phyloP scores from a whole-genome alignment of 1,140 invertebrate species.

The Dendroctonus ponderosae region DNA sequence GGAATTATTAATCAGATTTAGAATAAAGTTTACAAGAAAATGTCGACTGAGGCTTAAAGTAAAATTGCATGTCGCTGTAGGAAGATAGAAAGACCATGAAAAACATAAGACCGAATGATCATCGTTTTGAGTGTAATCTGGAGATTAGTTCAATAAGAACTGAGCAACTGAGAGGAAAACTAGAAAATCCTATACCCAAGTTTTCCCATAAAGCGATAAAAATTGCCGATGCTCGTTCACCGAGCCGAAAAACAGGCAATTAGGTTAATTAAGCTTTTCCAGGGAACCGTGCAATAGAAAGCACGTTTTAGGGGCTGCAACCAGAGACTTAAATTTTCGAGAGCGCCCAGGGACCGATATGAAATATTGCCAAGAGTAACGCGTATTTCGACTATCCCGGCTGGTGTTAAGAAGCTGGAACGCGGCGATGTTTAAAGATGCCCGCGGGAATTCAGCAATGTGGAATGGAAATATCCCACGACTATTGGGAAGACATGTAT shows the following conservation, averaged over 20 bases:
- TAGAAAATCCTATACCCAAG: slow-evolving; percentile 26
- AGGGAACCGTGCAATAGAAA: slow-evolving; percentile 34
- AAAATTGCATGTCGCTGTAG: too few species aligned
- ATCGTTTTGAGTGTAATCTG: too few species aligned
- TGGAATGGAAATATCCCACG: slow-evolving; percentile 8
- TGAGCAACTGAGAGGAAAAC: neutral
- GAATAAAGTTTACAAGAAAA: too few species aligned
- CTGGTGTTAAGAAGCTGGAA: slow-evolving; percentile 33
- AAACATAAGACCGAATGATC: too few species aligned
- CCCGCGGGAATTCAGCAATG: slow-evolving; percentile 15
- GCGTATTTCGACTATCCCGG: slow-evolving; percentile 23
- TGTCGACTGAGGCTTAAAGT: too few species aligned
- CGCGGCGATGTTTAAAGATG: slow-evolving; percentile 28
- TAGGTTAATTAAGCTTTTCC: slow-evolving; percentile 41
- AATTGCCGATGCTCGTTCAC: slow-evolving; percentile 33
- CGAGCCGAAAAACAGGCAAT: slow-evolving; percentile 40
- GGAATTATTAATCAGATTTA: too few species aligned
- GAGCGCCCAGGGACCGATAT: slow-evolving; percentile 37
- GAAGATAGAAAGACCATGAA: too few species aligned
- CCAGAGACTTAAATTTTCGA: slow-evolving; percentile 35
- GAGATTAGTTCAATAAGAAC: too few species aligned
- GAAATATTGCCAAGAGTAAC: slow-evolving; percentile 37
- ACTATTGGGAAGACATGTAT: neutral
- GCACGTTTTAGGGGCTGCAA: slow-evolving; percentile 36
- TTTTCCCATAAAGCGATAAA: slow-evolving; percentile 39